Base-by-base conservation (phyloP, 2,113 vertebrate species). In the Eupsittula cactorum region DNA sequence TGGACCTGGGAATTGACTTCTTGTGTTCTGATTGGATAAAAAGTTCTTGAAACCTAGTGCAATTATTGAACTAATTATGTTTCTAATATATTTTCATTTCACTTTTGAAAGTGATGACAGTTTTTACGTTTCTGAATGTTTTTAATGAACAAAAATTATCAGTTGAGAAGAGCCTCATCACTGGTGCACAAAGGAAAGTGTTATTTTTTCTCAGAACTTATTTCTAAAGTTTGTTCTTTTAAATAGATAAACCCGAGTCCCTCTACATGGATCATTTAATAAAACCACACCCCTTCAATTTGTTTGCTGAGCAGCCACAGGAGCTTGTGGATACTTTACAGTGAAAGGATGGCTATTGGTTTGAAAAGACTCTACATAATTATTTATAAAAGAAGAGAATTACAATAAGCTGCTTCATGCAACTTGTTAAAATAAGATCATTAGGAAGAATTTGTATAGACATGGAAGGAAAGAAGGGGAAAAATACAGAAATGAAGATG, bases 401-500 rank as follows among this genome's bases (percentile, higher is more conserved):
- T 31, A 70, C 21, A 68, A 79, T 79, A 77, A 90, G 42, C 28
- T 76, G 9, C 21, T 86, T 94, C 17, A 88, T 70, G n/a, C 1
- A 59, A 75, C 10, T 65, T 93, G 50, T 65, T 93, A 90, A 92
- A 94, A 81, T 95, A 93, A 88, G 79, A 37, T 88, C 49, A 85
- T 92, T 82, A 88, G 57, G 42, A 89, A 81, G 41, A 91, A 87
- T 85, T 83, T 95, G 31, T 91, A 74, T 55, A 88, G 55, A 83
- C 28, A 39, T 41, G 16, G 50, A 88, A 74, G 39, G 44, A 90
- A 91, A 86, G 46, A 73, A 92, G 46, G 42, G 14, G 46, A 46
- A 93, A 94, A 95, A 95, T 88, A 86, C 44, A 90, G 49, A 94
- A 92, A 80, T 77, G 25, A 92, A 94, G 78, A 88, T 88, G 47